Evolutionary conservation across 2,113 vertebrate genomes (phyloP).

Genomic region (Microcebus griseorufus): DNA sequence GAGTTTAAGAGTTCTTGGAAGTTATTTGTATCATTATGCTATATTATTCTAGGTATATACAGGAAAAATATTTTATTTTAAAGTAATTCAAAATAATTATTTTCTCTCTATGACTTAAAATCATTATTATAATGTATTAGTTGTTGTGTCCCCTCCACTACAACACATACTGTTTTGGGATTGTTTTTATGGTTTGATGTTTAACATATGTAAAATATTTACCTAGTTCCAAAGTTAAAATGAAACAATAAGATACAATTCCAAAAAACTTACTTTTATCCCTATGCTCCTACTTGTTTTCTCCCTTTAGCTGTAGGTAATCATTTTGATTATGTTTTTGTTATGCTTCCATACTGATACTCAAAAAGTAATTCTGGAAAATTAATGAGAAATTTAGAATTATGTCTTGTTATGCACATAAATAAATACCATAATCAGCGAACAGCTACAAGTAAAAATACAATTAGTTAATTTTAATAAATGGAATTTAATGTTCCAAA

Average conservation of each 20-base stretch:
- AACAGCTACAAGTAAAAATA: not conserved
- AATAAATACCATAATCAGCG: not conserved
- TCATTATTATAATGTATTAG: no score
- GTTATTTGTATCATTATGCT: no score
- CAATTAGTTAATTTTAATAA: slow-evolving; percentile 12
- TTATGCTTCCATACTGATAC: not conserved
- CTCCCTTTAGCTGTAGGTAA: not conserved
- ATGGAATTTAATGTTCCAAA: not conserved
- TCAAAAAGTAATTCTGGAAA: not conserved
- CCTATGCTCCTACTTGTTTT: not conserved
- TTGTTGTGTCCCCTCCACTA: no score
- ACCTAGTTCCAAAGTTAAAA: not conserved
- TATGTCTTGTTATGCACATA: not conserved
- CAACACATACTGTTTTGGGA: no score
- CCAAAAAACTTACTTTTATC: not conserved
- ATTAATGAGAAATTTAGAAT: slow-evolving; percentile 10
- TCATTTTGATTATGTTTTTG: not conserved
- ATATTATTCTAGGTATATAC: no score
- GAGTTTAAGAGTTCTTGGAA: no score
- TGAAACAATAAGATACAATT: not conserved
- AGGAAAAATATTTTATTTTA: no score
- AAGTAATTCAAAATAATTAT: no score
- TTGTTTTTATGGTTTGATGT: not conserved
- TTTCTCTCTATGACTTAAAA: no score
- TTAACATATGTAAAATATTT: not conserved